Conservation (phyloP, 1,140 invertebrate genomes). For the Drosophila sechellia region DNA sequence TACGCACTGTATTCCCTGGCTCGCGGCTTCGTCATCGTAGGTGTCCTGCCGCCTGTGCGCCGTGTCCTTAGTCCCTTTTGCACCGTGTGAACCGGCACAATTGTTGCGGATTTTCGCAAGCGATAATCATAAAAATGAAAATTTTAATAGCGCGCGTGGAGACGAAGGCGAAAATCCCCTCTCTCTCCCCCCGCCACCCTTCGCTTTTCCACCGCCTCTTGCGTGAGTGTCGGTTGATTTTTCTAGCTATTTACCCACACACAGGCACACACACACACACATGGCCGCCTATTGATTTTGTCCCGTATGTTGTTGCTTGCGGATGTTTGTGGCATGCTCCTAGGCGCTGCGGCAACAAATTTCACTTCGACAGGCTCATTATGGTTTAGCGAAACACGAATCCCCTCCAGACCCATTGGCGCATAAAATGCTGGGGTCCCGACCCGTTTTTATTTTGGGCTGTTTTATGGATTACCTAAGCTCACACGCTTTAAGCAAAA, state of each 20-base stretch:
- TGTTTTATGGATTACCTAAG: constrained; percentile 50
- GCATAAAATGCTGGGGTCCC: constrained; percentile 26
- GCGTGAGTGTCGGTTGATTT: constrained; percentile 34
- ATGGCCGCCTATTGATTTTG: constrained; percentile 65
- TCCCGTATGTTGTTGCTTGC: constrained; percentile 4
- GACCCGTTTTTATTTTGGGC: constrained; percentile 31
- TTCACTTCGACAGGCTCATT: constrained; percentile 46
- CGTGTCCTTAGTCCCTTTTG: constrained; percentile 8
- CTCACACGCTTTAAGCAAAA: constrained; percentile 17
- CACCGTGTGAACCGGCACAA: constrained; percentile 58
- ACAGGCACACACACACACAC: constrained; percentile 2
- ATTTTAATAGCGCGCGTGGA: constrained; percentile 73
- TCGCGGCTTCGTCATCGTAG: constrained; percentile 31
- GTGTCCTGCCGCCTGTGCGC: constrained; percentile 14
- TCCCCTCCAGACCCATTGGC: constrained; percentile 29
- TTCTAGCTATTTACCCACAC: constrained; percentile 32
- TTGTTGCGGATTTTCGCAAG: constrained; percentile 73
- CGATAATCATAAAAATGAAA: constrained; percentile 81
- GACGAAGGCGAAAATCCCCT: background rate
- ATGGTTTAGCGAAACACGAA: constrained; percentile 34
- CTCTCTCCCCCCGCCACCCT: background rate
- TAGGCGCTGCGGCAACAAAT: constrained; percentile 47
- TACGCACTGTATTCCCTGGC: constrained; percentile 11
- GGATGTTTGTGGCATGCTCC: constrained; percentile 39
- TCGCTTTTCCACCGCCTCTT: background rate